A percentile compares a stretch with the other conserved stretches of the same genome.
phyloP scores from a whole-genome alignment of 1,140 invertebrate genomes.

The Diachasmimorpha longicaudata region DNA sequence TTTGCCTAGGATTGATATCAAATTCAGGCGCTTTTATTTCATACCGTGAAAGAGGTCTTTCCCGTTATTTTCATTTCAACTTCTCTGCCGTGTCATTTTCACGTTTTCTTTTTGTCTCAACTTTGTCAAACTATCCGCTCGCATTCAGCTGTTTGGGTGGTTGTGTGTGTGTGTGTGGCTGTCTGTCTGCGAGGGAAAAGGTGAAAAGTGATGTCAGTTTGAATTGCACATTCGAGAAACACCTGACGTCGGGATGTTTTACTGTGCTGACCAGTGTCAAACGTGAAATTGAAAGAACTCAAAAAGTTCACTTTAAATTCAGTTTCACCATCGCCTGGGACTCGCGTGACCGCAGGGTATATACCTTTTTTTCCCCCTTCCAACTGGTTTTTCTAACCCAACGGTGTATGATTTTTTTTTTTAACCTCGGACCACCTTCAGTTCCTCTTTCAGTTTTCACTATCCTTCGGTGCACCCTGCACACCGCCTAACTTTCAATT shows the following conservation, averaged over 20 bases:
- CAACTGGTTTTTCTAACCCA: background rate
- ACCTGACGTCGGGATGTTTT: background rate
- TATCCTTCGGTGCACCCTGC: background rate
- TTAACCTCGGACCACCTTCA: background rate
- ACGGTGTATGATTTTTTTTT: background rate
- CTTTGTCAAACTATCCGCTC: background rate
- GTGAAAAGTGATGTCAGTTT: background rate
- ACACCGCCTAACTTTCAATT: constrained; percentile 25
- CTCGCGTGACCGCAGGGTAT: background rate
- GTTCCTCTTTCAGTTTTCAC: constrained; percentile 6
- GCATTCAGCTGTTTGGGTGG: background rate
- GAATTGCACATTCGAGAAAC: background rate
- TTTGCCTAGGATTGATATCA: constrained; percentile 4
- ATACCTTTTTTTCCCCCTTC: background rate
- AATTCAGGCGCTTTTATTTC: background rate
- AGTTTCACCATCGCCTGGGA: background rate
- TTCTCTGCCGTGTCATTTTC: background rate
- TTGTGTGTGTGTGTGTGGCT: background rate
- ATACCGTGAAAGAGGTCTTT: background rate
- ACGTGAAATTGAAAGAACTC: background rate
- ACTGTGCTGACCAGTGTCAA: background rate
- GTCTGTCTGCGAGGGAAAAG: background rate
- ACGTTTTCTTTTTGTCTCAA: constrained; percentile 1
- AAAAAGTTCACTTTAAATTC: constrained; percentile 3
- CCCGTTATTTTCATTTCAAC: background rate